Percentiles rank a stretch among this genome's conserved stretches.
phyloP scores from a whole-genome alignment of 2,888 invertebrate species.

The Odontocerum albicorne region DNA sequence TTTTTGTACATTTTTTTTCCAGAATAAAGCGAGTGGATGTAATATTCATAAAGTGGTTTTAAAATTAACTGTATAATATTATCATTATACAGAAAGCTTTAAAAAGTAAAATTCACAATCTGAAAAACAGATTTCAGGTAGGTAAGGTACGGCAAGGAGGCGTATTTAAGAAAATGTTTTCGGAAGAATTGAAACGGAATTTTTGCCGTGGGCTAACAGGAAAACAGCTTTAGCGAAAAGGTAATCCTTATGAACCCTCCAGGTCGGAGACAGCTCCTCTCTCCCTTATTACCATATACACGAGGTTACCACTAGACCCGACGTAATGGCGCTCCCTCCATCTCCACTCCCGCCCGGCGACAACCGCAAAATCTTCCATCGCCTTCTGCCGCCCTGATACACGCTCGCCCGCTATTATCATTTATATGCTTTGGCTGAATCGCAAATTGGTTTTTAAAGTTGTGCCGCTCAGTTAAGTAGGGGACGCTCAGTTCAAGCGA shows the following conservation, averaged over 20 bases:
- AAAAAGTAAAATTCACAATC: no score
- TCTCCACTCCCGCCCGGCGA: background rate
- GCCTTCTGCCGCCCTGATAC: background rate
- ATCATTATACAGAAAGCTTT: no score
- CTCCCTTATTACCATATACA: constrained; percentile 32
- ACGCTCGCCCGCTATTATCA: constrained; percentile 23
- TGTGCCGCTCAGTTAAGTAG: constrained; percentile 16
- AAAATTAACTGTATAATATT: no score
- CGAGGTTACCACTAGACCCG: constrained; percentile 25
- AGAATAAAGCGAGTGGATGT: no score
- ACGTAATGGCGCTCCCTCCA: constrained; percentile 26
- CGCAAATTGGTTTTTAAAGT: constrained; percentile 34
- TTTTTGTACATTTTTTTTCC: no score
- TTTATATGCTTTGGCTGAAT: constrained; percentile 34
- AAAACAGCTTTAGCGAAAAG: background rate
- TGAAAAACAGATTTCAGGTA: no score
- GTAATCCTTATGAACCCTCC: no score
- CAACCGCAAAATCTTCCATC: constrained; percentile 9
- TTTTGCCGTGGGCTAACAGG: constrained; percentile 4
- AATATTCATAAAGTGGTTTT: no score
- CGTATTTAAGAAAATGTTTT: no score
- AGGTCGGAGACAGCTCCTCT: constrained; percentile 14
- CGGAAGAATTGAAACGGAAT: constrained; percentile 5
- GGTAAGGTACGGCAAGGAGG: no score
- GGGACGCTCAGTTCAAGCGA: constrained; percentile 6